Evolutionary conservation across 2,888 invertebrate species (phyloP).

Genomic region (Pollenia labialis): DNA sequence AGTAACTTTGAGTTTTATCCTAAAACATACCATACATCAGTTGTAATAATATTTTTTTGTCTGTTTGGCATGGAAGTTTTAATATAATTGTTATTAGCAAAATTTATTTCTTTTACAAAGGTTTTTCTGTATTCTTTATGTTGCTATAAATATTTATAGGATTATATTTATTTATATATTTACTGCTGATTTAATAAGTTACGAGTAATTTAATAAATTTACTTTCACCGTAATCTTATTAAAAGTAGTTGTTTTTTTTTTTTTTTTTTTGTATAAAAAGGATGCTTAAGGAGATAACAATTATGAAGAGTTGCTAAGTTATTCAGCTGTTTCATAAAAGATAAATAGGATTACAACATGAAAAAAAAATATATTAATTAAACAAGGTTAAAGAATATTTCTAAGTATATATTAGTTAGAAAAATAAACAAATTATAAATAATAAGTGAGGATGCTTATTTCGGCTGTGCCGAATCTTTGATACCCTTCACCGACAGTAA

Average conservation of each 20-base stretch:
- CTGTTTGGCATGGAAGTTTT: constrained; percentile 17
- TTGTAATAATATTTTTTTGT: constrained; percentile 17
- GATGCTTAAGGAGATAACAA: background rate
- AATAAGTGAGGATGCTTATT: too few relatives aligned
- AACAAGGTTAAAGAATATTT: too few relatives aligned
- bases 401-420: too few relatives aligned
- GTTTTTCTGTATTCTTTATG: background rate
- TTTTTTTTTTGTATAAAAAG: background rate
- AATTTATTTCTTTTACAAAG: constrained; percentile 1
- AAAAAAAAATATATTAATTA: too few relatives aligned
- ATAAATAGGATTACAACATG: too few relatives aligned
- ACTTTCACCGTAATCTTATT: constrained; percentile 9
- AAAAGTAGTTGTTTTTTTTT: too few relatives aligned
- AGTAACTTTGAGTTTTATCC: background rate
- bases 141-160: constrained; percentile 26
- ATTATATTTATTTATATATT: too few relatives aligned
- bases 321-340: background rate
- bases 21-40: background rate
- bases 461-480: too few relatives aligned
- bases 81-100: constrained; percentile 38
- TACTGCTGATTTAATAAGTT: constrained; percentile 46
- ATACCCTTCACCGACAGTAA: too few relatives aligned
- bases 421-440: too few relatives aligned
- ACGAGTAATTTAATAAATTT: constrained; percentile 39
- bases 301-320: constrained; percentile 30